Evolutionary conservation across 1,140 invertebrate species (phyloP).

Genomic region (Hyles euphorbiae): DNA sequence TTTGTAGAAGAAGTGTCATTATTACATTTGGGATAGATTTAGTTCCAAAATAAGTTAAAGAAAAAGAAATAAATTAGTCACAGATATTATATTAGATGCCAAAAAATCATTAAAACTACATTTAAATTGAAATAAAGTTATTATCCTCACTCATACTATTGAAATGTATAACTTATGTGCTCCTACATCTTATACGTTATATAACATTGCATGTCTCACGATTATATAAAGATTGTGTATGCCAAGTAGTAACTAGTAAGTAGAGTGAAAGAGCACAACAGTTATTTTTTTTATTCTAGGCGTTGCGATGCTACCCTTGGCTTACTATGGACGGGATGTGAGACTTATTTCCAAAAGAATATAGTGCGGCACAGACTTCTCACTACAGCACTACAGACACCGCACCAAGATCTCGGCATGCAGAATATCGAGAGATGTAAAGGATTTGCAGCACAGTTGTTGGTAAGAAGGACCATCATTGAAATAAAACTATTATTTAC

Average conservation of each 20-base stretch:
- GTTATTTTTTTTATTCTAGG: conserved; percentile 37
- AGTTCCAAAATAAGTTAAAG: too few species aligned
- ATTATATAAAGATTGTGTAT: too few species aligned
- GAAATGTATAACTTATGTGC: too few species aligned
- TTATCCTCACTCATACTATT: too few species aligned
- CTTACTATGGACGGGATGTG: conserved; percentile 83
- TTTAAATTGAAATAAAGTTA: too few species aligned
- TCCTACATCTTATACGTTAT: too few species aligned
- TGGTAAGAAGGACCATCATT: conserved; percentile 68
- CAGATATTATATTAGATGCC: too few species aligned
- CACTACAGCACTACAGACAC: conserved; percentile 77
- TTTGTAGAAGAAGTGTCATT: neutral
- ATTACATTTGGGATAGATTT: neutral
- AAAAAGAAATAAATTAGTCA: too few species aligned
- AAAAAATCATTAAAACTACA: too few species aligned
- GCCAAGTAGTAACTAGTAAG: too few species aligned
- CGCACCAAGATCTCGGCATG: conserved; percentile 86
- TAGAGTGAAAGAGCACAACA: neutral
- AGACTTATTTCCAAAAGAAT: conserved; percentile 85
- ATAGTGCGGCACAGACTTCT: conserved; percentile 82
- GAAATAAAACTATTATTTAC: neutral
- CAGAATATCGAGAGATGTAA: conserved; percentile 89
- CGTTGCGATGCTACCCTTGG: conserved; percentile 75
- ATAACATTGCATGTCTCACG: too few species aligned
- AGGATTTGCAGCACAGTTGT: conserved; percentile 81